These are phyloP conservation scores for Hypotaenidia okinawae DNA, from an alignment of 2,797 vertebrate genomes.

Conservation along the genomic window DNA sequence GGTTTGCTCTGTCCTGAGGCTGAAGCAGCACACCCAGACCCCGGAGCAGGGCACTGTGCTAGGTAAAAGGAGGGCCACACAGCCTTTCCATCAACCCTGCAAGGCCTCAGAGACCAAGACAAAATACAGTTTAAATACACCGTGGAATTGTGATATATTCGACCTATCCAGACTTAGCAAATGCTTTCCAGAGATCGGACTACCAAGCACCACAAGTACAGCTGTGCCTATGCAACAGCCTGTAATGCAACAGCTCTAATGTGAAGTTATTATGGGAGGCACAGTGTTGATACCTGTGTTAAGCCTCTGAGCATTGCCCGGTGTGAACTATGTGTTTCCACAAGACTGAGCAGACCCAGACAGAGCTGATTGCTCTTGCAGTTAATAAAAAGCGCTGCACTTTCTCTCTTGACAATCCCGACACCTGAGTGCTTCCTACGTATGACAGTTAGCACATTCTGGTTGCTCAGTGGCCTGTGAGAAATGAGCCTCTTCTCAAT, in stretches of 20 bases:
- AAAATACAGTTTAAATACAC: neutral
- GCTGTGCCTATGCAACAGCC: conserved; percentile 24
- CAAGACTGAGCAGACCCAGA: conserved; percentile 71
- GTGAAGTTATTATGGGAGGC: conserved; percentile 53
- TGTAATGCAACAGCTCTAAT: conserved; percentile 37
- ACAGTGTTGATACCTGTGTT: conserved; percentile 63
- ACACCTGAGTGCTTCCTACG: conserved; percentile 68
- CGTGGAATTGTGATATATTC: neutral
- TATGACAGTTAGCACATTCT: conserved; percentile 73
- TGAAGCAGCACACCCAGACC: neutral
- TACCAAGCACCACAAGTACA: neutral
- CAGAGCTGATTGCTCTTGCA: conserved; percentile 72
- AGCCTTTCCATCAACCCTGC: neutral
- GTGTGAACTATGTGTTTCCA: conserved; percentile 72
- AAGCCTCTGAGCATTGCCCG: conserved; percentile 61
- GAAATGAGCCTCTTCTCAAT: conserved; percentile 71
- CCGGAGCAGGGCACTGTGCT: neutral
- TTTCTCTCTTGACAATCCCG: conserved; percentile 70
- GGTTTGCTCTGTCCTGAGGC: neutral
- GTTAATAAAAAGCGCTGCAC: conserved; percentile 69
- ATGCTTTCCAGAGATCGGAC: neutral
- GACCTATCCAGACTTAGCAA: neutral
- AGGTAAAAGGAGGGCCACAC: neutral
- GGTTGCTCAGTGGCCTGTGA: conserved; percentile 69
- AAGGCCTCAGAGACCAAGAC: neutral